Evolutionary conservation across 2,113 vertebrate genomes (phyloP).

Genomic region (Puffinus mauretanicus): DNA sequence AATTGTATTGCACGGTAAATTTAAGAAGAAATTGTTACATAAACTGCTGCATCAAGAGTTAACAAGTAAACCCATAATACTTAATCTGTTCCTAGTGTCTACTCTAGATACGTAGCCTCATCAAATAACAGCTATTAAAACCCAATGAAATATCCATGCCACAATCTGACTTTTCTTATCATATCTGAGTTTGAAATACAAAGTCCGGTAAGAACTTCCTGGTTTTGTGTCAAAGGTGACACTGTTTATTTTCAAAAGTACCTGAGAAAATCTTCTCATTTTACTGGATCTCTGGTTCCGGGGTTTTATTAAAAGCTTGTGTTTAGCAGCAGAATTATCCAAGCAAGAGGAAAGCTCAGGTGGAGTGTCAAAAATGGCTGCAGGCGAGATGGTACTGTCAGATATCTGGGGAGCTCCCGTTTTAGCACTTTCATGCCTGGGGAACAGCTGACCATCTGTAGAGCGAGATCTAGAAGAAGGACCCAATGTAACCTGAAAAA

Average conservation of each 20-base stretch:
- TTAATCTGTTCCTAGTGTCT: background rate
- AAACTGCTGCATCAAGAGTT: background rate
- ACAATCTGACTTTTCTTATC: background rate
- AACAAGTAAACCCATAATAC: background rate
- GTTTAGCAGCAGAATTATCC: slow-evolving; percentile 92
- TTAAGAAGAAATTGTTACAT: background rate
- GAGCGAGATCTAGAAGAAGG: slow-evolving; percentile 66
- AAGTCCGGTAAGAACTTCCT: background rate
- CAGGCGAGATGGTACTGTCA: slow-evolving; percentile 50
- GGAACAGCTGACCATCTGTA: slow-evolving; percentile 55
- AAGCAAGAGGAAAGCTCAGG: slow-evolving; percentile 80
- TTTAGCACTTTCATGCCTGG: slow-evolving; percentile 25
- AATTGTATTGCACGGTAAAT: background rate
- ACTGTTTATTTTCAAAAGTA: slow-evolving; percentile 58
- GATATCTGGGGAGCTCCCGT: background rate
- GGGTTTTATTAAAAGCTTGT: slow-evolving; percentile 92
- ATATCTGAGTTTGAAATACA: background rate
- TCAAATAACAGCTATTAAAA: background rate
- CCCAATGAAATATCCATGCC: background rate
- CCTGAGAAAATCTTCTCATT: slow-evolving; percentile 73
- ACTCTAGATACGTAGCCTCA: background rate
- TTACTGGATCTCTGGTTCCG: slow-evolving; percentile 88
- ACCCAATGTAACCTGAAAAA: slow-evolving; percentile 67
- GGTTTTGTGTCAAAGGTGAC: background rate
- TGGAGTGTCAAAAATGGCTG: slow-evolving; percentile 81